phyloP scores from a whole-genome alignment of 2,888 invertebrate species.

The Ischnus inquisitorius region DNA sequence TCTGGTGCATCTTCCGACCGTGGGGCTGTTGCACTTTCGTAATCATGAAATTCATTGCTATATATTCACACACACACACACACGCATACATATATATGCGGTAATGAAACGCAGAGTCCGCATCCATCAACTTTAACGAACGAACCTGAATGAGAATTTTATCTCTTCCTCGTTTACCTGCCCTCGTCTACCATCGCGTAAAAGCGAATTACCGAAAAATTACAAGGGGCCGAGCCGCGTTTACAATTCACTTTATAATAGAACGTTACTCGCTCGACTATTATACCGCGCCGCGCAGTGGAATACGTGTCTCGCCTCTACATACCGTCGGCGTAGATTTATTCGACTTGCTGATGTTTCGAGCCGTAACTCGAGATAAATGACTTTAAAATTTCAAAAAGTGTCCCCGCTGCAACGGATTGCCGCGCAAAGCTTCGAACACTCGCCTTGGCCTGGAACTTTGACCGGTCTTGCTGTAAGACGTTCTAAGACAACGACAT shows the following conservation, averaged over 20 bases:
- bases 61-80: slow-evolving; percentile 1
- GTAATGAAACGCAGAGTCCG: slow-evolving; percentile 9
- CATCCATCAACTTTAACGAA: slow-evolving; percentile 54
- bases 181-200: slow-evolving; percentile 21
- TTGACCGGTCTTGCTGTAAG: slow-evolving; percentile 64
- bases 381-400: slow-evolving; percentile 66
- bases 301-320: slow-evolving; percentile 19
- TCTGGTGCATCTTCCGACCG: background rate
- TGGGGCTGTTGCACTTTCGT: background rate
- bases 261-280: slow-evolving; percentile 30
- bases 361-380: slow-evolving; percentile 40
- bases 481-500: slow-evolving; percentile 65
- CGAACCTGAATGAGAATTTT: slow-evolving; percentile 61
- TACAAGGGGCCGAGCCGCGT: slow-evolving; percentile 12
- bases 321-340: slow-evolving; percentile 56
- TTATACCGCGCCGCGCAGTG: background rate
- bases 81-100: slow-evolving; percentile 11
- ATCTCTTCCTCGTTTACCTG: slow-evolving; percentile 48
- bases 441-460: slow-evolving; percentile 56
- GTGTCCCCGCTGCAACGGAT: slow-evolving; percentile 31
- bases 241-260: slow-evolving; percentile 47
- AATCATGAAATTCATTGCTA: slow-evolving; percentile 25
- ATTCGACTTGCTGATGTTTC: slow-evolving; percentile 67
- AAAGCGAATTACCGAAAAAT: slow-evolving; percentile 57
- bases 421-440: slow-evolving; percentile 44